phyloP scores from a whole-genome alignment of 1,140 invertebrate genomes.

The Pectinophora gossypiella region DNA sequence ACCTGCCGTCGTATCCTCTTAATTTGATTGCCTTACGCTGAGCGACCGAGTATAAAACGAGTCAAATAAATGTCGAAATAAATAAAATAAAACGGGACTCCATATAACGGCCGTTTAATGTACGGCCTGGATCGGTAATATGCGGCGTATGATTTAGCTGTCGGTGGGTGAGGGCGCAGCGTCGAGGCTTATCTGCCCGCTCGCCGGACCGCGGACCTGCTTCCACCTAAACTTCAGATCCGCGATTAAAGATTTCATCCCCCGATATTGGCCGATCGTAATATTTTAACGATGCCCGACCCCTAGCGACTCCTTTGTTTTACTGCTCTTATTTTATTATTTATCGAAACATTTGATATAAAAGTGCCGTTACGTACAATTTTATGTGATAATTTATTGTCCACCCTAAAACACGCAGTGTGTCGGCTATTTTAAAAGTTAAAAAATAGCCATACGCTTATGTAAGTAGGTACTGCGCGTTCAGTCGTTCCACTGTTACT shows the following conservation, averaged over 20 bases:
- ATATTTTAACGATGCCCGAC: conserved; percentile 62
- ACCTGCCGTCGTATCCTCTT: too few species aligned
- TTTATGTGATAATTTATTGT: conserved; percentile 45
- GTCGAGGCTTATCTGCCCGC: conserved; percentile 34
- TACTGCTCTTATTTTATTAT: conserved; percentile 59
- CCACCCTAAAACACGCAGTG: conserved; percentile 8
- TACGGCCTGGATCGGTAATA: conserved; percentile 32
- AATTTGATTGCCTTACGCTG: too few species aligned
- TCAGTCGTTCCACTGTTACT: too few species aligned
- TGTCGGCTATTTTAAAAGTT: background rate
- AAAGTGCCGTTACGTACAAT: conserved; percentile 39
- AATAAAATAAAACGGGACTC: conserved; percentile 3
- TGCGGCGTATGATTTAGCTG: conserved; percentile 37
- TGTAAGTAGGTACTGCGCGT: too few species aligned
- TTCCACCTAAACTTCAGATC: too few species aligned
- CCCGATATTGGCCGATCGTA: conserved; percentile 59
- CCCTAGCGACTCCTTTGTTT: conserved; percentile 50
- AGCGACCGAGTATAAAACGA: too few species aligned
- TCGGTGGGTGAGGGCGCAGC: too few species aligned
- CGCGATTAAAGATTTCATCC: conserved; percentile 62
- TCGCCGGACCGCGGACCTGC: too few species aligned
- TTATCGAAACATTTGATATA: conserved; percentile 59
- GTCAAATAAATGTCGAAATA: background rate
- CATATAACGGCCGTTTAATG: background rate
- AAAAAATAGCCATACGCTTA: background rate